These are phyloP conservation scores for Colletes gigas DNA, from an alignment of 1,140 invertebrate species.

Conservation along the genomic window DNA sequence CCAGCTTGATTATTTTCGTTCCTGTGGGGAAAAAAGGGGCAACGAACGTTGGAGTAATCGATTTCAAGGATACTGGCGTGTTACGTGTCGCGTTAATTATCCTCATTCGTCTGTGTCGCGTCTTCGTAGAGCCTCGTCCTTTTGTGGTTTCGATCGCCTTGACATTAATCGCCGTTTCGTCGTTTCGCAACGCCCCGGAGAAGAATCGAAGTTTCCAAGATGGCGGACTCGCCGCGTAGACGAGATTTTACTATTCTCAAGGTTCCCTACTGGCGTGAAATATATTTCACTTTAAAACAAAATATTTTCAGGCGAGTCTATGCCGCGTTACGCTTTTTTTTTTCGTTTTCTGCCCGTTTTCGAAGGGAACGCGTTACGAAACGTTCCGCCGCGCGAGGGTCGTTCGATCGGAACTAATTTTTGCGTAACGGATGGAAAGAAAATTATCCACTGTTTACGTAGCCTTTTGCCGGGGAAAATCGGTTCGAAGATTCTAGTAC, in stretches of 20 bases:
- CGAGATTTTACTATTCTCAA: background rate
- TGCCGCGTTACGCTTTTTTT: background rate
- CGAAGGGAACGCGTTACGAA: conserved; percentile 29
- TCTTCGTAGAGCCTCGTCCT: conserved; percentile 6
- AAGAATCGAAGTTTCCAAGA: conserved; percentile 3
- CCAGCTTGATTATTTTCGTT: too few species aligned
- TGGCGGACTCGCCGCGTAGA: background rate
- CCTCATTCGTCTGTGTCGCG: background rate
- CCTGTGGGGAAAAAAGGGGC: background rate
- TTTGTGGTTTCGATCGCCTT: conserved; percentile 26
- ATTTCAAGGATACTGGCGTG: background rate
- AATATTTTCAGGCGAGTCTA: background rate
- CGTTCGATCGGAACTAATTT: conserved; percentile 39
- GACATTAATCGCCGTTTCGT: conserved; percentile 30
- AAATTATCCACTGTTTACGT: conserved; percentile 26
- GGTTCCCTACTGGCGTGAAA: background rate
- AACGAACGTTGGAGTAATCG: background rate
- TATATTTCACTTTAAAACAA: background rate
- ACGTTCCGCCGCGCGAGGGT: conserved; percentile 23
- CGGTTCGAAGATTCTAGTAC: conserved; percentile 1
- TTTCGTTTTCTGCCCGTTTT: background rate
- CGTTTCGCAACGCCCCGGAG: conserved; percentile 9
- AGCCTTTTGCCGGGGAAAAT: conserved; percentile 17
- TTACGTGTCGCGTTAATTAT: background rate
- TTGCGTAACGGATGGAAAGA: conserved; percentile 35